Percentiles rank a stretch among this genome's conserved stretches.
Conservation (phyloP, 2,797 vertebrate species). For the Carcharodon carcharias region DNA sequence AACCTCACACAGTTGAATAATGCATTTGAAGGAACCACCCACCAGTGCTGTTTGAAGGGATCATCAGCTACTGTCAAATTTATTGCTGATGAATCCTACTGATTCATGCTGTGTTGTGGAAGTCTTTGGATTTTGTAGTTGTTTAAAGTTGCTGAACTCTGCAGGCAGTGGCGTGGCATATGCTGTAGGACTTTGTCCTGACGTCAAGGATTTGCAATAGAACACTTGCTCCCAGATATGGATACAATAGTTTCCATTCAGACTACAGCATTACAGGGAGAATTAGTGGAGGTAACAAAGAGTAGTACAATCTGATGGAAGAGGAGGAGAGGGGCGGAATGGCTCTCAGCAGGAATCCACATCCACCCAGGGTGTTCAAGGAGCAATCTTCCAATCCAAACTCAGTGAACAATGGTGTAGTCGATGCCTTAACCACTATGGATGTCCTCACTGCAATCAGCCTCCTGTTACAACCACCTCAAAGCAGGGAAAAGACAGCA, state of each 20-base stretch:
- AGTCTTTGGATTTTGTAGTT: background rate
- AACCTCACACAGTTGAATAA: too few species aligned
- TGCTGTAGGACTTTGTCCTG: background rate
- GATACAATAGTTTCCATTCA: background rate
- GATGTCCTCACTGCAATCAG: too few species aligned
- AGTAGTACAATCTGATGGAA: background rate
- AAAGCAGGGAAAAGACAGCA: background rate
- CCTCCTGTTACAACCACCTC: background rate
- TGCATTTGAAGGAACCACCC: too few species aligned
- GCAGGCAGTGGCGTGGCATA: background rate
- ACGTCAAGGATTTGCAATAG: background rate
- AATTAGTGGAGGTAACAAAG: background rate
- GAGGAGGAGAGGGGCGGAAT: background rate
- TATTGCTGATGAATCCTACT: too few species aligned
- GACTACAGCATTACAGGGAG: background rate
- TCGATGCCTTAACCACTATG: too few species aligned
- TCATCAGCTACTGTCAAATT: too few species aligned
- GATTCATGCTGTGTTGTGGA: background rate
- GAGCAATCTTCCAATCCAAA: background rate
- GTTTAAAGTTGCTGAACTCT: background rate
- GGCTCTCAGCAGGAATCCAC: background rate
- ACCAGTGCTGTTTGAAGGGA: too few species aligned
- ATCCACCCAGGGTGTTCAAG: background rate
- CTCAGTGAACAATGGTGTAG: background rate
- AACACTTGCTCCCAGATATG: background rate